Conservation (phyloP, 2,113 vertebrate genomes). For the Otis tarda region DNA sequence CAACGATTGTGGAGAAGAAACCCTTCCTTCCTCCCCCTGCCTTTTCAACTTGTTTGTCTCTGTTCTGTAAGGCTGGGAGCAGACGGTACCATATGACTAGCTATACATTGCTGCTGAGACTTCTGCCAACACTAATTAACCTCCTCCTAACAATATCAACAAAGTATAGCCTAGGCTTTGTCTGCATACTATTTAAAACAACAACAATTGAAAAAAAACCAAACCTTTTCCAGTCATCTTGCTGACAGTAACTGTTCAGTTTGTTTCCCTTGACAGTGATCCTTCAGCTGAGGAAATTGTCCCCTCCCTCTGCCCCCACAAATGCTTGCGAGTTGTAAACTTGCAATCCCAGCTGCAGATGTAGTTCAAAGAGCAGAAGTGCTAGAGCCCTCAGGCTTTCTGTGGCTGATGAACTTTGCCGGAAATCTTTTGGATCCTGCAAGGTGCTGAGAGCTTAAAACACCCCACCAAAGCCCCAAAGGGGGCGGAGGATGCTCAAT, state of each 20-base stretch:
- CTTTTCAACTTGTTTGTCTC: slow-evolving; percentile 51
- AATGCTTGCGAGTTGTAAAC: not conserved
- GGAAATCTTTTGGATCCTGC: not conserved
- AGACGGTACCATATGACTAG: slow-evolving; percentile 36
- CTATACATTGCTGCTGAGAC: slow-evolving; percentile 15
- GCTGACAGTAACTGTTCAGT: fast-evolving
- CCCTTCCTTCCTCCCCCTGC: not conserved
- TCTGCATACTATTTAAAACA: not conserved
- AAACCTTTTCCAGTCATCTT: not conserved
- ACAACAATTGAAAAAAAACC: not conserved
- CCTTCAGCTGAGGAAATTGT: not conserved
- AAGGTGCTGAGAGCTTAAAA: not conserved
- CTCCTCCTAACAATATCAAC: slow-evolving; percentile 57
- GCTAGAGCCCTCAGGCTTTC: not conserved
- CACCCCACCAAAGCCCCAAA: fast-evolving
- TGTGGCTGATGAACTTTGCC: not conserved
- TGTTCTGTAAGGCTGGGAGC: slow-evolving; percentile 36
- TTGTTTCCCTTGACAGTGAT: not conserved
- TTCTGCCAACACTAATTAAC: slow-evolving; percentile 71
- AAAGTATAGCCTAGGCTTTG: slow-evolving; percentile 30
- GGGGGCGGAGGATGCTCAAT: not conserved
- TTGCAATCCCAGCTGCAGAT: not conserved
- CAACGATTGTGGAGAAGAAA: slow-evolving; percentile 5
- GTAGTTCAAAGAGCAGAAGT: not conserved
- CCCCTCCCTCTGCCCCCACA: not conserved